Percentiles rank a stretch among this genome's conserved stretches.
Conservation (phyloP, 2,113 vertebrate genomes). For the Pelecanus crispus region DNA sequence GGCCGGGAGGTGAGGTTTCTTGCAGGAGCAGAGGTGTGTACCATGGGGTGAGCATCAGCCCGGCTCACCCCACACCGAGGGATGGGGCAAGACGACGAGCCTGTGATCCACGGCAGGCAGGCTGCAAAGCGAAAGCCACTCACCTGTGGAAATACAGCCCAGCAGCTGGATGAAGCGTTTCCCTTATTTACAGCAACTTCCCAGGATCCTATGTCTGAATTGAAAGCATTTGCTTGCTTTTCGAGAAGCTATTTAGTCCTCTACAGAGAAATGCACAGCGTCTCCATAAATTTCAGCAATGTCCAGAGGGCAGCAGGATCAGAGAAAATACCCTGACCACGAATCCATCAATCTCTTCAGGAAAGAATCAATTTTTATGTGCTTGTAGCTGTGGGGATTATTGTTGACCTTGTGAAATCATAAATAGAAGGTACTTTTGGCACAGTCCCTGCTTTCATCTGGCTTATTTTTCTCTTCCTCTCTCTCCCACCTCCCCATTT, state of each 20-base stretch:
- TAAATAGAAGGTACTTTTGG: constrained; percentile 53
- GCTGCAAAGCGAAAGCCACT: not conserved
- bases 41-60: not conserved
- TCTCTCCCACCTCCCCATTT: not conserved
- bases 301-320: constrained; percentile 7
- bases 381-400: constrained; percentile 36
- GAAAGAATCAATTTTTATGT: constrained; percentile 58
- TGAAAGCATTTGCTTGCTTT: not conserved
- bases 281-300: not conserved
- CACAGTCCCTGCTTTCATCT: not conserved
- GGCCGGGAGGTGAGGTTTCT: not conserved
- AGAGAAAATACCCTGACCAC: not conserved
- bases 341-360: constrained; percentile 36
- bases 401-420: constrained; percentile 28
- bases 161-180: not conserved
- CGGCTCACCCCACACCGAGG: accelerated
- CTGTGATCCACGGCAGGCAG: accelerated
- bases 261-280: not conserved
- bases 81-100: not conserved
- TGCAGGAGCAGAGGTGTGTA: not conserved
- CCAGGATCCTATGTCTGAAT: not conserved
- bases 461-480: not conserved
- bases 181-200: not conserved
- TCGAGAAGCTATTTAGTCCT: not conserved
- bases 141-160: not conserved